Conservation (phyloP, 2,888 invertebrate species). For the Rhabditoides inermis region DNA sequence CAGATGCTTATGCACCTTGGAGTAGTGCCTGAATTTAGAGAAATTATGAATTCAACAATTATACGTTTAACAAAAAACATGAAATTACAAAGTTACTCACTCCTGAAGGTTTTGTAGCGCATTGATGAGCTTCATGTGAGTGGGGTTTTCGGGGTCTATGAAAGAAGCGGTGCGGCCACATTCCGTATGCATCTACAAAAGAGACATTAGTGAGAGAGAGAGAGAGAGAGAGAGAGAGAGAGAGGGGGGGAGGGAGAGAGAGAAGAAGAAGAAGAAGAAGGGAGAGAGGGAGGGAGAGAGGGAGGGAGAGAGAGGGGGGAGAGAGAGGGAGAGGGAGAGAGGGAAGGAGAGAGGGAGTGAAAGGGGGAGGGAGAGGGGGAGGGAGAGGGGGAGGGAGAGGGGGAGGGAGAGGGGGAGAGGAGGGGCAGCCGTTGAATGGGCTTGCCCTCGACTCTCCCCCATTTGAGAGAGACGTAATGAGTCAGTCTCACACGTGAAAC, state of each 20-base stretch:
- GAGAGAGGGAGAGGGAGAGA: not conserved
- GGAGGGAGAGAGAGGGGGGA: not conserved
- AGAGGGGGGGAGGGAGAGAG: not conserved
- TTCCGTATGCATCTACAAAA: too few species aligned
- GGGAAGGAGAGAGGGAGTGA: slow-evolving; percentile 2
- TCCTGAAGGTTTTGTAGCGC: not conserved
- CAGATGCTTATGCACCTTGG: slow-evolving; percentile 29
- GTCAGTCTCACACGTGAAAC: too few species aligned
- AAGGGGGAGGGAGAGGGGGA: slow-evolving; percentile 1
- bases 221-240: slow-evolving; percentile 2
- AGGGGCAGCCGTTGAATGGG: slow-evolving; percentile 1
- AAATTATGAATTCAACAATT: not conserved
- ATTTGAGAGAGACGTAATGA: too few species aligned
- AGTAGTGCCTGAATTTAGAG: slow-evolving; percentile 26
- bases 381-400: not conserved
- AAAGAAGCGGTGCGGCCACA: too few species aligned
- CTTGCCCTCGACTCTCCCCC: too few species aligned
- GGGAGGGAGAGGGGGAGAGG: slow-evolving; percentile 5
- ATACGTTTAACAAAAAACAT: not conserved
- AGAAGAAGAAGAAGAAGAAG: slow-evolving; percentile 13
- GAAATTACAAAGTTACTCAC: not conserved
- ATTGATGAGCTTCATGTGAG: not conserved
- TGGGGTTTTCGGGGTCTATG: too few species aligned
- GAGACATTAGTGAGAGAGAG: not conserved
- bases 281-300: slow-evolving; percentile 10